Evolutionary conservation across 1,140 invertebrate species (phyloP).

Genomic region (Hyposmocoma kahamanoa): DNA sequence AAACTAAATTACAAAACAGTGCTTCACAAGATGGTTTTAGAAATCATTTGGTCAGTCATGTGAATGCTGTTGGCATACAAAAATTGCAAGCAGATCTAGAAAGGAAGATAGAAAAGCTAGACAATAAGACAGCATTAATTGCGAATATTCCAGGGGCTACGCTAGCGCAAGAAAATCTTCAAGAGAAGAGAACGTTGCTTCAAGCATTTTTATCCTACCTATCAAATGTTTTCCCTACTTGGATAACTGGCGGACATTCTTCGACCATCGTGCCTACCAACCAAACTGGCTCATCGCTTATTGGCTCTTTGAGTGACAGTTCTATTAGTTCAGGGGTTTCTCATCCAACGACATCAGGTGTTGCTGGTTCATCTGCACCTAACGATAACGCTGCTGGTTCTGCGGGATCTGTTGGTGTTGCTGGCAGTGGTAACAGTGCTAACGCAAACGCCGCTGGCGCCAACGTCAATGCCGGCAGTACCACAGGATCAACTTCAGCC

Average conservation of each 20-base stretch:
- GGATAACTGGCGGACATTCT: constrained; percentile 25
- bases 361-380: not conserved
- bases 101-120: constrained; percentile 40
- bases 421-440: no score
- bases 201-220: constrained; percentile 37
- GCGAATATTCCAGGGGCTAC: constrained; percentile 38
- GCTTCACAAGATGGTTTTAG: constrained; percentile 26
- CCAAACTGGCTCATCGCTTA: no score
- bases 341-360: no score
- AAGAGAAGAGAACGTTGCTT: constrained; percentile 41
- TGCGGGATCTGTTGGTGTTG: not conserved
- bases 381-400: not conserved
- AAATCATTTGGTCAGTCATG: constrained; percentile 36
- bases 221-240: constrained; percentile 35
- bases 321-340: no score
- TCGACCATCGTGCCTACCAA: no score
- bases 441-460: not conserved
- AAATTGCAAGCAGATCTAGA: constrained; percentile 32
- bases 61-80: constrained; percentile 40
- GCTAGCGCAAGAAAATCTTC: constrained; percentile 28
- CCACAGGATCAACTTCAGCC: no score
- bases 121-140: constrained; percentile 41
- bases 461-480: not conserved
- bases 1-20: constrained; percentile 36
- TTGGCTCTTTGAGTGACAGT: no score